These are phyloP conservation scores for Spilarctia lutea DNA, from an alignment of 2,888 invertebrate genomes.

Conservation along the genomic window DNA sequence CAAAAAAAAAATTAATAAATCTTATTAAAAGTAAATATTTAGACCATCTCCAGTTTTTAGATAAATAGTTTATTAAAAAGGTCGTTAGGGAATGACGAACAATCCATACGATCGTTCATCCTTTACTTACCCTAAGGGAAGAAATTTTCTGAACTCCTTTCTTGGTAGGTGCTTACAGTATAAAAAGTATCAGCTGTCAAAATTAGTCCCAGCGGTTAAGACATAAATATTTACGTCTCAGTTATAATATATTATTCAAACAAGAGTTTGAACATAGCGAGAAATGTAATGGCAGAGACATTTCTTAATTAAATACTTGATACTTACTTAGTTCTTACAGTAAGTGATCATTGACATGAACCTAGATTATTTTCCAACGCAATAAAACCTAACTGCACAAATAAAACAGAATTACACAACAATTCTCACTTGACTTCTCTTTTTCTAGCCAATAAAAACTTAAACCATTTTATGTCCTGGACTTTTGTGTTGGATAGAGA, in stretches of 20 bases:
- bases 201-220: neutral
- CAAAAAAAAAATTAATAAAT: too few relatives aligned
- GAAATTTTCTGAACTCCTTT: too few relatives aligned
- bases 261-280: neutral
- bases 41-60: too few relatives aligned
- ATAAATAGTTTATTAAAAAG: too few relatives aligned
- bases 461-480: conserved; percentile 57
- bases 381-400: conserved; percentile 24
- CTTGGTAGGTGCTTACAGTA: too few relatives aligned
- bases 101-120: too few relatives aligned
- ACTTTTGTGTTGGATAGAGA: conserved; percentile 51
- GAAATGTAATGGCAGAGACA: neutral
- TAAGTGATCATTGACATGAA: conserved; percentile 1
- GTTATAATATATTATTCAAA: neutral
- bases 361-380: conserved; percentile 6
- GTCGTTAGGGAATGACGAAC: too few relatives aligned
- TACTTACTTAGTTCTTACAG: neutral
- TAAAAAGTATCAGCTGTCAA: too few relatives aligned
- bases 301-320: neutral
- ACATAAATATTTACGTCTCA: neutral
- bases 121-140: too few relatives aligned
- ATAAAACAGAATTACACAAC: conserved; percentile 32
- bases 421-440: conserved; percentile 47
- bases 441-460: conserved; percentile 67
- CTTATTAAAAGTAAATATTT: too few relatives aligned